Evolutionary conservation across 2,797 vertebrate genomes (phyloP), one percentile per base, ranked within the genome.

Genomic region (Darevskia nairensis): DNA sequence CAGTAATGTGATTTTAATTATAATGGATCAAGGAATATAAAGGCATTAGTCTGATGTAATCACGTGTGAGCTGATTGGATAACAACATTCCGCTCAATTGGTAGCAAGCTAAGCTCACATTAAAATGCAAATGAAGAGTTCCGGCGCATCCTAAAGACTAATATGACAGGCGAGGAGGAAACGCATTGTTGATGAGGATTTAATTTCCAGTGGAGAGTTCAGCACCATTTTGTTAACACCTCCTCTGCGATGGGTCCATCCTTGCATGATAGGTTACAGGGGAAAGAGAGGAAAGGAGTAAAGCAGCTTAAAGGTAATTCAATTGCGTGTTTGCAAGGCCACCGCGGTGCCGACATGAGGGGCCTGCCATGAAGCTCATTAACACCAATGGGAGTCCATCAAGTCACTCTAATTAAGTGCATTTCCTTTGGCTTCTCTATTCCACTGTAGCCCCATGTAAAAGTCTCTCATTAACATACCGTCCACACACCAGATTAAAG

Each of bases 1-100:
- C 91, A 84, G 91, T 92, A 92, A 92, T 93, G 89, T 89, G 80
- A 88, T 94, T 96, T 95, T 92, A 95, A 94, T 93, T 96, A 90
- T 71, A 90, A 90, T 46, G 82, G 89, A 94, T 93, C 92, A 92
- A 94, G 93, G 90, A 93, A 93, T 88, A 93, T 78, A 91, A 94
- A 93, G 85, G 85, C 92, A 93, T 83, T 87, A 93, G 91, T 94
- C 85, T 92, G 79, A 76, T 82, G 89, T 94, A 93, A 95, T 90
- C 91, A 91, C 93, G 88, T 95, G 91, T 0, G 0, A 93, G 85
- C 69, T 92, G 94, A 95, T 93, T 94, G 93, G 89, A 94, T 94
- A 92, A 95, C 94, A 94, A 92, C 92, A 88, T 84, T 83, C 80
- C 87, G 82, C 91, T 94, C 94, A 94, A 95, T 93, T 94, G 94